Percentiles rank a stretch among this genome's conserved stretches.
phyloP scores from a whole-genome alignment of 92 coral and sea anemone species.

The Virgularia gustaviana region DNA sequence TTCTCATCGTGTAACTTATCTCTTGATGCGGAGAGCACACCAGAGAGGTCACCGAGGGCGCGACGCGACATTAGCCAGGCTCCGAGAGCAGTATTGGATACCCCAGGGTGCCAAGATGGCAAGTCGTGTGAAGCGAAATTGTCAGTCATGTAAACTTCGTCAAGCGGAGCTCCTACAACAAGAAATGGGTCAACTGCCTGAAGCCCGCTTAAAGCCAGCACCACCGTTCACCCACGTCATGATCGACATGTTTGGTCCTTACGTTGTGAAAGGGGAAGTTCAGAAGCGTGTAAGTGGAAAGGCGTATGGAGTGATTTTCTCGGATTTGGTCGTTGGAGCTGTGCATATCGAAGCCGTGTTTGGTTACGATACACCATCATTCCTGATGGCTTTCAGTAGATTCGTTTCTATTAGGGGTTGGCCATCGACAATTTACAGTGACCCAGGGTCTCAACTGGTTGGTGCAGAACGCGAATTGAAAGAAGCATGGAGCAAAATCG shows the following conservation, averaged over 20 bases:
- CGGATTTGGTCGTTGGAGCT: slow-evolving; percentile 52
- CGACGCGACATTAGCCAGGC: slow-evolving; percentile 50
- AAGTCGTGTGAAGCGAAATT: slow-evolving; percentile 38
- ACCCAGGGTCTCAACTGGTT: slow-evolving; percentile 67
- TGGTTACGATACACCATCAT: slow-evolving; percentile 56
- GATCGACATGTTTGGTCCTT: slow-evolving; percentile 67
- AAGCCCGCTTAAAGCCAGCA: slow-evolving; percentile 51
- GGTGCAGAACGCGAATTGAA: slow-evolving; percentile 60
- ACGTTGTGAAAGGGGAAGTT: slow-evolving; percentile 57
- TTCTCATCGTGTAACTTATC: slow-evolving; percentile 55
- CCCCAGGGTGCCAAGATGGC: slow-evolving; percentile 61
- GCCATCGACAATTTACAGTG: slow-evolving; percentile 63
- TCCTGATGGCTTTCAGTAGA: slow-evolving; percentile 62
- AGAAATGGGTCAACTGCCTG: slow-evolving; percentile 56
- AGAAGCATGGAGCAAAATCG: slow-evolving; percentile 60
- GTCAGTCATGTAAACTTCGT: slow-evolving; percentile 61
- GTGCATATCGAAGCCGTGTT: slow-evolving; percentile 62
- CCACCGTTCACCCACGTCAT: slow-evolving; percentile 56
- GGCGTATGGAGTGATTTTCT: slow-evolving; percentile 60
- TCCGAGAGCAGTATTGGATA: slow-evolving; percentile 53
- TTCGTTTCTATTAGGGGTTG: slow-evolving; percentile 63
- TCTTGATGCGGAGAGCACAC: slow-evolving; percentile 57
- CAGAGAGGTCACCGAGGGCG: slow-evolving; percentile 41
- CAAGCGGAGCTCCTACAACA: slow-evolving; percentile 53
- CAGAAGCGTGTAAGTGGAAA: slow-evolving; percentile 67